Base-by-base conservation (phyloP, 2,797 vertebrate genomes). In the Hemibagrus guttatus region DNA sequence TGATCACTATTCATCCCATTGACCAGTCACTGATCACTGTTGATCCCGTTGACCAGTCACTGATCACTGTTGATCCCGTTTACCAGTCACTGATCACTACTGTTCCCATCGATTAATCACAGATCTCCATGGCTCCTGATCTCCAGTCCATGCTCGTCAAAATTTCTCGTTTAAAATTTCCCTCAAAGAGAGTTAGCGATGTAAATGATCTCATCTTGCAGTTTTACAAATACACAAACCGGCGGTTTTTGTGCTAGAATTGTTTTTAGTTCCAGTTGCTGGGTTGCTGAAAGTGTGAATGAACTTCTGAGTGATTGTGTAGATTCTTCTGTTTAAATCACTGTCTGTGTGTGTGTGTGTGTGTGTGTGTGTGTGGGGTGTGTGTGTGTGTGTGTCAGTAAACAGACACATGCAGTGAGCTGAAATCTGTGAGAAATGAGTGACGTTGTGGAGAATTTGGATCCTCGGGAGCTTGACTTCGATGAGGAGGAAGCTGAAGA, bases 401-500 rank as follows among this genome's bases (percentile, higher is more conserved):
- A 93, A 84, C 94, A 93, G 88, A 93, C 68, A 90, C 93, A 39
- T 90, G 94, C 83, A 96, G 96, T 69, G 94, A 91, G 0, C 94
- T 95, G 0, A 88, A 94, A 0, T 0, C 95, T 95, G 26, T 92
- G 93, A 71, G 96, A 97, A 92, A 98, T 99, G 97, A 96, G 95
- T 39, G 96, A 97, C 56, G 92, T 97, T 1, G 96, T 98, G 16
- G 97, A 99, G 93, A 98, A 95, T 91, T 93, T 99, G 90, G 98
- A 99, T 89, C 95, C 97, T 23, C 95, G 96, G 83, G 98, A 99
- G 88, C 96, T 99, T 86, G 97, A 97, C 88, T 93, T 98, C 0
- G 95, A 84, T 2, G 97, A 98, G 42, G 98, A 99, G 88, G 98
- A 98, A 2, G 97, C 94, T 59, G 97, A 99, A 64, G 98, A 99